A percentile compares a stretch with the other conserved stretches of the same genome.
Conservation (phyloP, 2,888 invertebrate species). For the Drosophila hawaiiensis region DNA sequence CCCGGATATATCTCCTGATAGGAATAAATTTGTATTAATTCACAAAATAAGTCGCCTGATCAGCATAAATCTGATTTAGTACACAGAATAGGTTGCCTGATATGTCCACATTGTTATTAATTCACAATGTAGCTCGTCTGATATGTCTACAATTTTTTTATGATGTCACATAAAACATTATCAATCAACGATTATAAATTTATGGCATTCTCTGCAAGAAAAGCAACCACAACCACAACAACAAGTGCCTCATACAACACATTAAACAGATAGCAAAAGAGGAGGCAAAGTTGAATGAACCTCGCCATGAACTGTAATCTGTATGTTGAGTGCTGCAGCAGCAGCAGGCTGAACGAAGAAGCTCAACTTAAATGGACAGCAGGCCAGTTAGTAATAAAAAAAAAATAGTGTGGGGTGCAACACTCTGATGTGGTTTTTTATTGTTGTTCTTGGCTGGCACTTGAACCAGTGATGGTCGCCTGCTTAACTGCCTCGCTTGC, state of each 20-base stretch:
- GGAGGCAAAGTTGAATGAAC: constrained; percentile 68
- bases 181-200: constrained; percentile 4
- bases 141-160: background rate
- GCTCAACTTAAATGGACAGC: constrained; percentile 35
- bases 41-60: background rate
- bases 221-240: constrained; percentile 15
- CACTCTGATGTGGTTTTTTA: constrained; percentile 9
- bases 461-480: constrained; percentile 29
- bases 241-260: constrained; percentile 30
- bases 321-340: constrained; percentile 1
- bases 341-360: constrained; percentile 10
- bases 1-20: background rate
- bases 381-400: constrained; percentile 14
- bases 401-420: constrained; percentile 21
- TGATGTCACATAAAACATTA: constrained; percentile 7
- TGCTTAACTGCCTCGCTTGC: constrained; percentile 20
- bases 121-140: background rate
- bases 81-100: background rate
- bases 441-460: constrained; percentile 10
- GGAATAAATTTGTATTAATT: too few species aligned
- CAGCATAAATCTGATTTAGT: background rate
- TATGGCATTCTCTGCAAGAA: background rate
- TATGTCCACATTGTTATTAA: background rate
- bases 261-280: constrained; percentile 43
- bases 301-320: constrained; percentile 22